These are phyloP conservation scores for Chionis minor DNA, from an alignment of 2,113 vertebrate genomes.

Conservation along the genomic window DNA sequence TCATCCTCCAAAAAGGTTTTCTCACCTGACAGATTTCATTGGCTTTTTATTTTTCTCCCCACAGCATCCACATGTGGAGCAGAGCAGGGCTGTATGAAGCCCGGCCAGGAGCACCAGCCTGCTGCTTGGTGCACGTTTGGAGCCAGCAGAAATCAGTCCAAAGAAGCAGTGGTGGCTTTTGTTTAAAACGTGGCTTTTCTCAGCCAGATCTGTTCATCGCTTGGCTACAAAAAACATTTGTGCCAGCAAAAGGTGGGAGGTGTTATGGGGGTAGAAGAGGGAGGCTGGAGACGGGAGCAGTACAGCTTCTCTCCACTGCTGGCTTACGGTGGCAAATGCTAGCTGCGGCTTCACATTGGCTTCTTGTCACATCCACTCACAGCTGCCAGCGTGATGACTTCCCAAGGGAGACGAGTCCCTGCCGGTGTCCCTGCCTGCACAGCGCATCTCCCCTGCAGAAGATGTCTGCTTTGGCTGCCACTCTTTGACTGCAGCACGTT, in stretches of 20 bases:
- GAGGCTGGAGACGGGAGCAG: neutral
- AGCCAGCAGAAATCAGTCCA: neutral
- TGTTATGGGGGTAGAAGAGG: neutral
- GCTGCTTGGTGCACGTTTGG: neutral
- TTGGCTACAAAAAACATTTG: neutral
- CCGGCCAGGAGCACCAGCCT: neutral
- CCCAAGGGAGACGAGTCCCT: neutral
- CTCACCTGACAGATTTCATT: slow-evolving; percentile 30
- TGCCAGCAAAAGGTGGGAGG: neutral
- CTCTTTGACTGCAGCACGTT: rapidly evolving
- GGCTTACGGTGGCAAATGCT: neutral
- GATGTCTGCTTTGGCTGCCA: neutral
- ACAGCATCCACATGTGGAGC: neutral
- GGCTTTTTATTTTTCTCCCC: neutral
- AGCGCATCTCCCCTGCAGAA: rapidly evolving
- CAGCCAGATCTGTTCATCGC: neutral
- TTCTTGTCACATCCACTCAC: neutral
- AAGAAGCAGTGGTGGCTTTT: neutral
- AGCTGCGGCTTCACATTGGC: neutral
- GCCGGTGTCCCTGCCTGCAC: neutral
- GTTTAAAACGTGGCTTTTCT: neutral
- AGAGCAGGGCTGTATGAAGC: neutral
- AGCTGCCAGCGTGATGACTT: neutral
- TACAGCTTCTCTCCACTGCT: neutral
- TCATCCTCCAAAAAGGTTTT: slow-evolving; percentile 3